These are phyloP conservation scores for Steatocranus sp. DNA, from an alignment of 2,797 vertebrate species.

Conservation along the genomic window DNA sequence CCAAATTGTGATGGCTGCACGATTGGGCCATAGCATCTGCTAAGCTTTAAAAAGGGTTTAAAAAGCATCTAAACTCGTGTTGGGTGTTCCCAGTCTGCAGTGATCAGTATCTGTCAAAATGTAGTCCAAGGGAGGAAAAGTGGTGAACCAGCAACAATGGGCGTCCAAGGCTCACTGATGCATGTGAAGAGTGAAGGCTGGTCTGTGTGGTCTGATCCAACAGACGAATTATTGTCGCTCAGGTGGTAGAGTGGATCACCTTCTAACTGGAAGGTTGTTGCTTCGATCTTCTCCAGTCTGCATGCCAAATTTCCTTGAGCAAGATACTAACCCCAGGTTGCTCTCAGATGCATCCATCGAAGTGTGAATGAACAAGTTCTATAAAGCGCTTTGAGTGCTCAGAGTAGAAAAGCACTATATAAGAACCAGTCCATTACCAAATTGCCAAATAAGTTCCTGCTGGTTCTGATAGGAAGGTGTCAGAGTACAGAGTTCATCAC, in stretches of 20 bases:
- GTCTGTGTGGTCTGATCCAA: neutral
- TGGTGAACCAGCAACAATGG: neutral
- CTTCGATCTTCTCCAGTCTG: neutral
- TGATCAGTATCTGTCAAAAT: neutral
- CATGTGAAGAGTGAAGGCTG: neutral
- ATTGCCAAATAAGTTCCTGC: neutral
- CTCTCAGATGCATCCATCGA: no score
- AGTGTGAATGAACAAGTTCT: no score
- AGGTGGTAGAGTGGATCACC: neutral
- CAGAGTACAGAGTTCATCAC: neutral
- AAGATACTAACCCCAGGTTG: no score
- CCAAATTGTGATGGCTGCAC: neutral
- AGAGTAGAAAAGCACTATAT: neutral
- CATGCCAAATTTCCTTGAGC: neutral
- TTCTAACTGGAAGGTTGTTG: accelerated
- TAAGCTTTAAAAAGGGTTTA: neutral
- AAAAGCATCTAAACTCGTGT: neutral
- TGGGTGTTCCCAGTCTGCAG: neutral
- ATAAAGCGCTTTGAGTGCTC: neutral
- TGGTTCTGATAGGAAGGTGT: neutral
- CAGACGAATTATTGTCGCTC: neutral
- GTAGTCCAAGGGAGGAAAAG: neutral
- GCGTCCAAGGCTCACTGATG: neutral
- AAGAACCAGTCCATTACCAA: neutral
- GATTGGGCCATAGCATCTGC: neutral